Evolutionary conservation across 2,113 vertebrate genomes (phyloP).

Genomic region (Lepisosteus osseus): DNA sequence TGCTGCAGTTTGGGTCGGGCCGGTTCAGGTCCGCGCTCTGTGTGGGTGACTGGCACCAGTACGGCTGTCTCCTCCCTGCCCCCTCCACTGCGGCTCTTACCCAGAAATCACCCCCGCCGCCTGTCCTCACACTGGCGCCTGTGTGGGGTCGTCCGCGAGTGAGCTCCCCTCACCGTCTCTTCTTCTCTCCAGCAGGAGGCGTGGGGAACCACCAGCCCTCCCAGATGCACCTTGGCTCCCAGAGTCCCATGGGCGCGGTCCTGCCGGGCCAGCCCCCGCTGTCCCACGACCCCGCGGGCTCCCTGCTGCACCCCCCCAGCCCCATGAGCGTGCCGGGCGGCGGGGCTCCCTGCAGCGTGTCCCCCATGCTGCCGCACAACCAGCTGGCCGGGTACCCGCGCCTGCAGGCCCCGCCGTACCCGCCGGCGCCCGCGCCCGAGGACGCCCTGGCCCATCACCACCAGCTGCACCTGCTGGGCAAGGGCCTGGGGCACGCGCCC

Average conservation of each 20-base stretch:
- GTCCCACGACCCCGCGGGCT: slow-evolving; percentile 77
- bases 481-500: slow-evolving; percentile 73
- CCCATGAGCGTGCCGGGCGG: slow-evolving; percentile 82
- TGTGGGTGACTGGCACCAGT: too few relatives aligned
- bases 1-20: too few relatives aligned
- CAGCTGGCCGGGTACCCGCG: slow-evolving; percentile 62
- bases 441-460: slow-evolving; percentile 75
- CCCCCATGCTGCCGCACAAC: slow-evolving; percentile 80
- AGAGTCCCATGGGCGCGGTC: slow-evolving; percentile 85
- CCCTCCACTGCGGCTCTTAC: too few relatives aligned
- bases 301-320: slow-evolving; percentile 83
- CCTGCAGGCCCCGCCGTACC: slow-evolving; percentile 71
- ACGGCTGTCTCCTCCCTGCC: too few relatives aligned
- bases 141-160: neutral
- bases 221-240: slow-evolving; percentile 74
- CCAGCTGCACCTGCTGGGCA: slow-evolving; percentile 78
- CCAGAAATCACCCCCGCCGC: too few relatives aligned
- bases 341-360: slow-evolving; percentile 71
- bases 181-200: slow-evolving; percentile 62
- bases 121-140: neutral
- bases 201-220: slow-evolving; percentile 68
- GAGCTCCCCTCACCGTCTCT: neutral
- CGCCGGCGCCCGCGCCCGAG: slow-evolving; percentile 71
- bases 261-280: slow-evolving; percentile 82
- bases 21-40: too few relatives aligned